These are phyloP conservation scores for Carterocephalus palaemon DNA, from an alignment of 2,888 invertebrate species.

Conservation along the genomic window DNA sequence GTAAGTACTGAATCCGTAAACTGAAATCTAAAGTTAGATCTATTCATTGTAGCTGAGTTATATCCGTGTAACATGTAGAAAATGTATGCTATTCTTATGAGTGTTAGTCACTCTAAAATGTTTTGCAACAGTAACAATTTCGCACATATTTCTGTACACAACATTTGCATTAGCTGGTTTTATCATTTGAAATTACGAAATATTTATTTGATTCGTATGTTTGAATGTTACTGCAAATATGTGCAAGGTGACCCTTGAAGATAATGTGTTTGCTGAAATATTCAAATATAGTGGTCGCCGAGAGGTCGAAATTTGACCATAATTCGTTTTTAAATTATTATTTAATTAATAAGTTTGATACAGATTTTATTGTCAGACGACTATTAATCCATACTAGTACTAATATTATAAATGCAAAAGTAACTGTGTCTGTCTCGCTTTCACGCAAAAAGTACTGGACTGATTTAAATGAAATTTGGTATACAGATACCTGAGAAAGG, in stretches of 20 bases:
- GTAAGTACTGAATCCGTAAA: no score
- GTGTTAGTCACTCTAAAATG: conserved; percentile 10
- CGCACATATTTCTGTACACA: conserved; percentile 11
- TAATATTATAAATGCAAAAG: no score
- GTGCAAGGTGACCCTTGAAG: conserved; percentile 29
- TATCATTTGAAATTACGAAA: conserved; percentile 5
- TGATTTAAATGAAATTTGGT: no score
- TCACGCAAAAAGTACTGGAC: no score
- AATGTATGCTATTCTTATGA: conserved; percentile 12
- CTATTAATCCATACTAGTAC: no score
- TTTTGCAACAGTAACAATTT: conserved; percentile 14
- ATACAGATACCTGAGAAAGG: no score
- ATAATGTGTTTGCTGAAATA: conserved; percentile 28
- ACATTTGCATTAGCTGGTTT: conserved; percentile 11
- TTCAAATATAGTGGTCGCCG: conserved; percentile 20
- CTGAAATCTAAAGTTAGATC: not conserved
- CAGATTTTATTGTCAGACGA: no score
- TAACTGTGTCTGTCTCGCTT: no score
- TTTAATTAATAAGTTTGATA: no score
- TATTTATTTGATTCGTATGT: conserved; percentile 29
- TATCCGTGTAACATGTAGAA: conserved; percentile 1
- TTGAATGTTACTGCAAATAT: conserved; percentile 29
- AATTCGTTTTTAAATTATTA: no score
- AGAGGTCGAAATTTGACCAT: no score
- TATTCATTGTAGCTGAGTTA: conserved; percentile 2